Evolutionary conservation across 2,113 vertebrate genomes (phyloP).

Genomic region (Entosphenus tridentatus): DNA sequence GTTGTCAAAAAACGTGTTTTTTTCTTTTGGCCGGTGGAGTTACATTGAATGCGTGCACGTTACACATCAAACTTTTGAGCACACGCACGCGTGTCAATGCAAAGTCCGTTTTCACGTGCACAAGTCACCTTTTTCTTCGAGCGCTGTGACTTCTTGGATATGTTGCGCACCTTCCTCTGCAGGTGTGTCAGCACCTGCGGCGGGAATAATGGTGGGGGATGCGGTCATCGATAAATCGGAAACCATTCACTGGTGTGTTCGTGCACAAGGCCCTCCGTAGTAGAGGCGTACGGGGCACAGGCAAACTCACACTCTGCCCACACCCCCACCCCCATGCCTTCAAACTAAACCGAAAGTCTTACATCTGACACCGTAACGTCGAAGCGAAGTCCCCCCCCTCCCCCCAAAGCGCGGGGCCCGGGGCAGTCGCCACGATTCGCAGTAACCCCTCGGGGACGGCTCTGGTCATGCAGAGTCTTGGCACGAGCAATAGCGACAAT

Average conservation of each 20-base stretch:
- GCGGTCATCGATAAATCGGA: neutral
- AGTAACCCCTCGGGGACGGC: no score
- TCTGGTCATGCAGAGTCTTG: no score
- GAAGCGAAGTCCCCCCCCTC: no score
- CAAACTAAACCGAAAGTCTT: neutral
- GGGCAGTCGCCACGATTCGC: no score
- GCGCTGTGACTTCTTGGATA: conserved; percentile 44
- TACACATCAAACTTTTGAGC: no score
- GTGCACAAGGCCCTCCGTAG: neutral
- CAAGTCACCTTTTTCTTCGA: conserved; percentile 45
- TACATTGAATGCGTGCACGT: no score
- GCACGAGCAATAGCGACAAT: no score
- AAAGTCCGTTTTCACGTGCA: no score
- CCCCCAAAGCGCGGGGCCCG: no score
- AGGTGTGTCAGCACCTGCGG: conserved; percentile 42
- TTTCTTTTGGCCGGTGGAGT: no score
- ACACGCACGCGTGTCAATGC: no score
- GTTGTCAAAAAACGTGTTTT: no score
- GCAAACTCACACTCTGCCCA: neutral
- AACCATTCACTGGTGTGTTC: neutral
- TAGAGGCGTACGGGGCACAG: neutral
- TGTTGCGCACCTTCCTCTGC: conserved; percentile 50
- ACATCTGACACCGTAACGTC: neutral
- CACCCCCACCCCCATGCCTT: neutral
- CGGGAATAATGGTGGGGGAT: neutral